Evolutionary conservation across 2,888 invertebrate species (phyloP).

Genomic region (Eilema griseolum): DNA sequence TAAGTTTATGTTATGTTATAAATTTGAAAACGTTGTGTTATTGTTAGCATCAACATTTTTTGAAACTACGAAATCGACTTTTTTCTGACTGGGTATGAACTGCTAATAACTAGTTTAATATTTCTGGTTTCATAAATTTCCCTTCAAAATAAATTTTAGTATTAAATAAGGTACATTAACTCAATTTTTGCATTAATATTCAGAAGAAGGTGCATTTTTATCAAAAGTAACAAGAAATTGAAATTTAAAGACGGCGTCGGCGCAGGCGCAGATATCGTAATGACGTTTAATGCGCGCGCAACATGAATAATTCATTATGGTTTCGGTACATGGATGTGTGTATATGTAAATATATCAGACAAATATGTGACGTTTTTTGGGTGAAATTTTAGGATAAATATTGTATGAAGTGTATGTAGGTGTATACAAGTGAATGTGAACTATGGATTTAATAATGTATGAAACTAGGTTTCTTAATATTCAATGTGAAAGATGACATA

Average conservation of each 20-base stretch:
- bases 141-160: slow-evolving; percentile 35
- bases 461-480: slow-evolving; percentile 6
- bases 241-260: slow-evolving; percentile 57
- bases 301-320: slow-evolving; percentile 61
- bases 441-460: slow-evolving; percentile 10
- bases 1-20: too few species aligned
- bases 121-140: slow-evolving; percentile 21
- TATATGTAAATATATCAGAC: slow-evolving; percentile 46
- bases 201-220: slow-evolving; percentile 36
- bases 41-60: too few species aligned
- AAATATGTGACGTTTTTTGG: slow-evolving; percentile 29
- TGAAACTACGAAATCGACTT: background rate
- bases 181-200: slow-evolving; percentile 50
- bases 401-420: slow-evolving; percentile 31
- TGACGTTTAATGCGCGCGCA: slow-evolving; percentile 61
- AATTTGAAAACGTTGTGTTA: too few species aligned
- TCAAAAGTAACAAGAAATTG: slow-evolving; percentile 57
- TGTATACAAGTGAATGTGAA: slow-evolving; percentile 12
- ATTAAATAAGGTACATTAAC: slow-evolving; percentile 46
- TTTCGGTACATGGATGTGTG: slow-evolving; percentile 50
- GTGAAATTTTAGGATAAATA: slow-evolving; percentile 48
- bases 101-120: slow-evolving; percentile 12
- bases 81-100: background rate
- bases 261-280: slow-evolving; percentile 56
- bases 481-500: background rate